Conservation (phyloP, 2,888 invertebrate species). For the Drosophila ustulata region DNA sequence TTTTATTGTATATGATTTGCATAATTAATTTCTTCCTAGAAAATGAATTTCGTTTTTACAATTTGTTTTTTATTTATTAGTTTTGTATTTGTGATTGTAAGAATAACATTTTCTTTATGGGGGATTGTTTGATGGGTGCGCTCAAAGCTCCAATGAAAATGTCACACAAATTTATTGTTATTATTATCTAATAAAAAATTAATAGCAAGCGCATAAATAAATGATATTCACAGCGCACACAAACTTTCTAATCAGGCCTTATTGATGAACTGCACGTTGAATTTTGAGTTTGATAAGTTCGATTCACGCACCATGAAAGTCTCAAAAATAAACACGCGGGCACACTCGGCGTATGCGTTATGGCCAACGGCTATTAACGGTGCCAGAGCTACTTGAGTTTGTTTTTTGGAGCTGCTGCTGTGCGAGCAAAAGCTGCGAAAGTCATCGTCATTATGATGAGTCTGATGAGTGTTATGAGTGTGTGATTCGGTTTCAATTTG, state of each 20-base stretch:
- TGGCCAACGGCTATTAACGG: slow-evolving; percentile 71
- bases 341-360: slow-evolving; percentile 46
- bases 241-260: slow-evolving; percentile 72
- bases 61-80: too few species aligned
- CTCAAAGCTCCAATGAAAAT: slow-evolving; percentile 5
- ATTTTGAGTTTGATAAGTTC: slow-evolving; percentile 45
- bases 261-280: slow-evolving; percentile 63
- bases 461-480: slow-evolving; percentile 36
- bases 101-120: neutral
- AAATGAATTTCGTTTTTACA: neutral
- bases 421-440: slow-evolving; percentile 48
- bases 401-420: slow-evolving; percentile 17
- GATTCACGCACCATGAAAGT: slow-evolving; percentile 28
- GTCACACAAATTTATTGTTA: slow-evolving; percentile 34
- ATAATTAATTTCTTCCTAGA: neutral
- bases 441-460: slow-evolving; percentile 45
- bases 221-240: slow-evolving; percentile 35
- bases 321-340: slow-evolving; percentile 5
- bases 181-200: slow-evolving; percentile 50
- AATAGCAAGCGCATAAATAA: slow-evolving; percentile 13
- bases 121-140: slow-evolving; percentile 4
- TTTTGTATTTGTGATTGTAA: neutral
- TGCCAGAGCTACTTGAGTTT: slow-evolving; percentile 45
- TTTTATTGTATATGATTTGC: too few species aligned
- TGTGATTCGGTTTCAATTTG: slow-evolving; percentile 70